Evolutionary conservation across 2,888 invertebrate genomes (phyloP).

Genomic region (Drosophila neutralis): DNA sequence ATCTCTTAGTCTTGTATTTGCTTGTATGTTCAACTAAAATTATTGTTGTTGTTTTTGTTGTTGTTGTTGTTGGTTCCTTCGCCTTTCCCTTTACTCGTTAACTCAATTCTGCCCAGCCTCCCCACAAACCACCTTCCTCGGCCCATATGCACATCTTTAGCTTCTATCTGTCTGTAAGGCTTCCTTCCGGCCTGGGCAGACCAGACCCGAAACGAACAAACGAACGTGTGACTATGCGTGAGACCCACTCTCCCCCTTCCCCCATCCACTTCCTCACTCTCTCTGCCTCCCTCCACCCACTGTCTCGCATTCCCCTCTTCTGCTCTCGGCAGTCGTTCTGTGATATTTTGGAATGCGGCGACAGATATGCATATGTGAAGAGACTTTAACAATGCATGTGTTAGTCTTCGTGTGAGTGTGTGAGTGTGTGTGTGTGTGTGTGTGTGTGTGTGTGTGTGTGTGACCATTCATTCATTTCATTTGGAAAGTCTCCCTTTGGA

Average conservation of each 20-base stretch:
- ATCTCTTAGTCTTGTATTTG: not conserved
- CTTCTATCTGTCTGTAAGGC: conserved; percentile 79
- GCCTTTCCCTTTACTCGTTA: not conserved
- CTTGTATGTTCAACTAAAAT: not conserved
- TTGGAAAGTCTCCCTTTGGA: conserved; percentile 46
- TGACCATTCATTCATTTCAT: conserved; percentile 76
- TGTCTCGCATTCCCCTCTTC: not conserved
- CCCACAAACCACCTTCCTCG: not conserved
- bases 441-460: conserved; percentile 39
- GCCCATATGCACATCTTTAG: conserved; percentile 64
- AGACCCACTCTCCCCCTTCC: conserved; percentile 12
- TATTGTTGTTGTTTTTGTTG: not conserved
- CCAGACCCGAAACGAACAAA: conserved; percentile 30
- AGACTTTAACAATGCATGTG: conserved; percentile 33
- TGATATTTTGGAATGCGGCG: conserved; percentile 77
- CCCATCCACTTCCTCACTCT: not conserved
- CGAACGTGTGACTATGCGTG: conserved; percentile 74
- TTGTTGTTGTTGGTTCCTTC: not conserved
- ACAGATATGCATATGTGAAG: conserved; percentile 75
- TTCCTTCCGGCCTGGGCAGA: conserved; percentile 70
- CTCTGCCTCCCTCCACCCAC: not conserved
- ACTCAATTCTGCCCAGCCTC: not conserved
- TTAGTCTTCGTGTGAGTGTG: conserved; percentile 25
- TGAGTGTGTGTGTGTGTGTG: conserved; percentile 41
- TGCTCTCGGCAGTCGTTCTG: conserved; percentile 32